Percentiles rank a stretch among this genome's conserved stretches.
Conservation (phyloP, 2,888 invertebrate species). For the Ecdyonurus torrentis region DNA sequence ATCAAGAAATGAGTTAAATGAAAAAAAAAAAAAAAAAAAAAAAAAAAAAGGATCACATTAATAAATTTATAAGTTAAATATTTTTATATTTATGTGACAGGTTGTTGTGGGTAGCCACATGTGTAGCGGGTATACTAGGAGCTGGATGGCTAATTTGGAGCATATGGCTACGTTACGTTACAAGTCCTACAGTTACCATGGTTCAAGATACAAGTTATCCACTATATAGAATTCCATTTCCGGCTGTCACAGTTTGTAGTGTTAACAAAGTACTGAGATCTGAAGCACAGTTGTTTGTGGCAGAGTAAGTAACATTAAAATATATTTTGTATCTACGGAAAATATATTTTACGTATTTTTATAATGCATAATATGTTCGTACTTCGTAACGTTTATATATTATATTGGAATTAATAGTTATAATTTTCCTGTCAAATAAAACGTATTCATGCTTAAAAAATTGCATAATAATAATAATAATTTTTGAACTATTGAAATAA, state of each 20-base stretch:
- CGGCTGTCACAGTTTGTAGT: conserved; percentile 19
- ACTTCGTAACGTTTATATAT: too few relatives aligned
- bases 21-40: too few relatives aligned
- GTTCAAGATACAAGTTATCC: conserved; percentile 18
- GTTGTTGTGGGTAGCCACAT: background rate
- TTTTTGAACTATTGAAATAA: too few relatives aligned
- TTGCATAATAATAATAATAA: too few relatives aligned
- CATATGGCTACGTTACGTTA: conserved; percentile 17
- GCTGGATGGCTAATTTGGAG: background rate
- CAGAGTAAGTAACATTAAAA: background rate
- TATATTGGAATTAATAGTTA: too few relatives aligned
- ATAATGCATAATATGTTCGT: background rate
- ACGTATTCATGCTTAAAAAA: too few relatives aligned
- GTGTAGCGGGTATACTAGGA: background rate
- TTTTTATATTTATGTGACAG: too few relatives aligned
- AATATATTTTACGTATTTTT: background rate
- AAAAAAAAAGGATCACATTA: too few relatives aligned
- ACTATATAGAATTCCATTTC: conserved; percentile 17
- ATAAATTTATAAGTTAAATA: too few relatives aligned
- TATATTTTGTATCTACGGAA: too few relatives aligned
- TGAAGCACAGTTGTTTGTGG: conserved; percentile 10
- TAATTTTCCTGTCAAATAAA: too few relatives aligned
- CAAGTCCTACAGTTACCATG: conserved; percentile 18
- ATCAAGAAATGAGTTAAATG: too few relatives aligned
- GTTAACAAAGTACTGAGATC: conserved; percentile 17